Evolutionary conservation across 2,888 invertebrate species (phyloP), one percentile per base, ranked within the genome.

Genomic region (Cerceris ruficornis): DNA sequence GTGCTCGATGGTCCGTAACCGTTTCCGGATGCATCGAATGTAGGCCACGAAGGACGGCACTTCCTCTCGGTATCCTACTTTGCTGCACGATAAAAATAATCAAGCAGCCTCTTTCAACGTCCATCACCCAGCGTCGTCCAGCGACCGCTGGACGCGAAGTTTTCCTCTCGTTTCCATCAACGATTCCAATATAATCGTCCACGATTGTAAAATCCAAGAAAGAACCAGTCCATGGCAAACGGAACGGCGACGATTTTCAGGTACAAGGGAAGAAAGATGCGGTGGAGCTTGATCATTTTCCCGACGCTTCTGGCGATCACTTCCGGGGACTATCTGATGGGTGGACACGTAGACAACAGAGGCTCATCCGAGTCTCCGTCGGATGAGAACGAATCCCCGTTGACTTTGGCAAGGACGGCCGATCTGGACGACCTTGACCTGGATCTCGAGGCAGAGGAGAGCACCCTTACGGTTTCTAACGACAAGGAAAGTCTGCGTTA

Each of bases 291-390:
- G 6, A 49, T 83, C 58, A 41, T 58, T 8, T 64, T 60, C 28
- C 39, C 83, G 62, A 58, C 64, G 42, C 72, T 74, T 64, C 59
- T 80, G 68, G 64, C 69, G 13, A 59, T 75, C 13, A 61, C 57
- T 5, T 71, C 72, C 17, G 46, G 79, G 28, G 85, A 85, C 14
- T 88, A 86, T 49, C 68, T 90, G 58, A 91, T 90, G 90, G 90
- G 90, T 49, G 91, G 91, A 14, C 90, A 91, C 65, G 71, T 90
- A 81, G 90, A 90, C 70, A 91, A 91, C 78, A 86, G 82, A 57
- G 82, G 86, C 28, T 59, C 73, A 15, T 64, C 77, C 11, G 81
- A 76, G 65, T 75, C 75, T 13, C 60, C 66, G 41, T 14, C 66
- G 60, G 72, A 39, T 7, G 54, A 72, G 72, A 62, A 67, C 69